phyloP scores from a whole-genome alignment of 2,888 invertebrate genomes.

The Lochmaea capreae region DNA sequence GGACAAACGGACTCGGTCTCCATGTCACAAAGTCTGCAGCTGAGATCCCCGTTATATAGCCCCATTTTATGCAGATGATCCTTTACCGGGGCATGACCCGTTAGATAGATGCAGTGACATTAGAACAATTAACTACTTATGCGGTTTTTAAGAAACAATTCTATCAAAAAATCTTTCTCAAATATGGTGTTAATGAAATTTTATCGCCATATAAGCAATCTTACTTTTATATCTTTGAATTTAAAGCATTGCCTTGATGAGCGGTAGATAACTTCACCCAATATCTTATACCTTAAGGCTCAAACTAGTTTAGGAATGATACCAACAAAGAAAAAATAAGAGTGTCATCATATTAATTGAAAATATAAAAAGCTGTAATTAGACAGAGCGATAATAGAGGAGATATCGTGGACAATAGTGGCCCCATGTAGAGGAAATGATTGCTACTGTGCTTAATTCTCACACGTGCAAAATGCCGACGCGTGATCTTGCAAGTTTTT shows the following conservation, averaged over 20 bases:
- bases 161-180: too few relatives aligned
- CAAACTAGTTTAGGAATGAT: background rate
- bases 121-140: too few relatives aligned
- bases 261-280: background rate
- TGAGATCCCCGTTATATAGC: too few relatives aligned
- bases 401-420: conserved; percentile 58
- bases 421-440: conserved; percentile 59
- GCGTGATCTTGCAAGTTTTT: conserved; percentile 42
- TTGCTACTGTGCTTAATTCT: conserved; percentile 60
- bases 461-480: conserved; percentile 46
- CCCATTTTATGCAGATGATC: too few relatives aligned
- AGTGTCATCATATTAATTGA: conserved; percentile 76
- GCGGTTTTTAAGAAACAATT: too few relatives aligned
- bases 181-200: too few relatives aligned
- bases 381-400: conserved; percentile 62
- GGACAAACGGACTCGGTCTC: too few relatives aligned
- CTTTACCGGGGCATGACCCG: too few relatives aligned
- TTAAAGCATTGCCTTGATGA: background rate
- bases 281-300: background rate
- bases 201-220: too few relatives aligned
- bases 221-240: background rate
- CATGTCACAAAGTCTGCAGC: too few relatives aligned
- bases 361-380: conserved; percentile 76
- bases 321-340: conserved; percentile 64
- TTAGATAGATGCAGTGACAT: too few relatives aligned